Evolutionary conservation across 35 echinoderm and acorn worm genomes (phyloP), one percentile per base, ranked within the genome.

Genomic region (Ophioderma brevispina): DNA sequence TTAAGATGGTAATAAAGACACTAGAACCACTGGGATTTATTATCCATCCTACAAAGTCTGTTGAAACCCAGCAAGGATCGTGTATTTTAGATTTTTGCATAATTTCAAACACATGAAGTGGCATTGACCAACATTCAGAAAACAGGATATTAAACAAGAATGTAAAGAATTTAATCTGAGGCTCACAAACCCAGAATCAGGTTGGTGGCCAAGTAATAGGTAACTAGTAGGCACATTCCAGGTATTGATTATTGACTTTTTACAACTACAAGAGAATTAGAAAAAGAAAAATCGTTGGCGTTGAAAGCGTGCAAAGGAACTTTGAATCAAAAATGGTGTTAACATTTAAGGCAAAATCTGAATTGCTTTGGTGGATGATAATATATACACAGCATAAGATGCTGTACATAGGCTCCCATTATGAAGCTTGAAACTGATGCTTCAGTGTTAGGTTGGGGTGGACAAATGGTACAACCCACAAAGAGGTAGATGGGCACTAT

Each of bases 311-410:
- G 82, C 63, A 90, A 86, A 31, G 95, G 88, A 76, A 97, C 33
- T 94, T 88, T 94, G 88, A 97, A 40, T 84, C 49, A 18, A 40
- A 81, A 13, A 82, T 89, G 81, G 55, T 21, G n/a, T 36, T 94
- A 36, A 94, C 95, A n/a, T 18, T 25, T 43, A 76, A 55, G 31
- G 84, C 84, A 78, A 86, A 77, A 81, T 21, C 1, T 0, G 92
- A 94, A 33, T 49, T 94, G 21, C 33, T 30, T 32, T 91, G 89
- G 95, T 97, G 95, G 95, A 88, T 91, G 38, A 84, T 19, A 84
- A 89, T 88, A 81, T 91, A n/a, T n/a, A n/a, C n/a, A n/a, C n/a
- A n/a, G n/a, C n/a, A n/a, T n/a, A n/a, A n/a, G n/a, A n/a, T n/a
- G n/a, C n/a, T n/a, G n/a, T n/a, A n/a, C n/a, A n/a, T n/a, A n/a